Base-by-base conservation (phyloP, 2,797 vertebrate species). In the Yasuhikotakia modesta region DNA sequence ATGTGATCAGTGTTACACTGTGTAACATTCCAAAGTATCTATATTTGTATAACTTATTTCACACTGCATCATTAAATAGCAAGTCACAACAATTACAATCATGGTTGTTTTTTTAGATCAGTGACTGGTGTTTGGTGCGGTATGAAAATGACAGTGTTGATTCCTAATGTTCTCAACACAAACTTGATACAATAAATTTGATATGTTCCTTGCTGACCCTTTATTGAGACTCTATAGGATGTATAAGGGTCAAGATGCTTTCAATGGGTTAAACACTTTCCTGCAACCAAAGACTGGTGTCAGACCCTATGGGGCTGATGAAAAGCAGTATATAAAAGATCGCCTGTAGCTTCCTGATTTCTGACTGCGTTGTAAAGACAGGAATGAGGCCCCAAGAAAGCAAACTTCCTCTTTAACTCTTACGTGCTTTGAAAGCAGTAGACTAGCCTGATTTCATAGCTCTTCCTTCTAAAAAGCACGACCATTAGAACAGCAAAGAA, bases 321-420 rank as follows among this genome's bases (percentile, higher is more conserved):
- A 32, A 78, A 65, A 63, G 76, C 32, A 63, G 19, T 45, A 55
- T 64, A 70, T 57, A 70, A 72, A 67, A 22, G n/a, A 16, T 39
- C 48, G 19, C 10, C 17, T 60, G 32, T 45, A 48, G 32, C 67
- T 81, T 85, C 79, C 81, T 81, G 77, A 35, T 66, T 74, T 71
- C 10, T 61, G 73, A 52, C 70, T 50, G 46, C 35, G 58, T 65
- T 71, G 48, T 76, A 71, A 84, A 75, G 70, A 83, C 60, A 67
- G 53, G 58, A 73, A 53, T 64, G 46, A 71, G 43, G 19, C 48
- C 24, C 73, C 35, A 55, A n/a, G 30, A 27, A 43, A 39, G 27
- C 68, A 21, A 22, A 57, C 67, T 83, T 80, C 77, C 63, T 75
- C 57, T 73, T 73, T 50, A 53, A 53, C 12, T 48, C 63, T 46